Base-by-base conservation (phyloP, 1,140 invertebrate genomes). In the Dinoponera quadriceps region DNA sequence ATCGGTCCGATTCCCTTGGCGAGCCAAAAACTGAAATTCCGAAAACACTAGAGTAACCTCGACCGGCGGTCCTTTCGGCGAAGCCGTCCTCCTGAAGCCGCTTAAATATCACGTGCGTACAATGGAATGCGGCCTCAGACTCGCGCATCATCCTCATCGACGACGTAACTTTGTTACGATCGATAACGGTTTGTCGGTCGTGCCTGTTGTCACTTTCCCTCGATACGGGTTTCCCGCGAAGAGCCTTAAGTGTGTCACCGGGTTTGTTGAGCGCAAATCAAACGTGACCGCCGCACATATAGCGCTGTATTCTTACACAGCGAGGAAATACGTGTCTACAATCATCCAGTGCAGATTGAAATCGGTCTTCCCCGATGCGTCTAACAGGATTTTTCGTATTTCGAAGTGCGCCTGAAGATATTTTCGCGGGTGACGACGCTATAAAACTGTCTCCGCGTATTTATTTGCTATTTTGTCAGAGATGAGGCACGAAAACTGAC, bases 231-330 rank as follows among this genome's bases (percentile, higher is more conserved):
- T 85, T 77, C 82, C 77, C 84, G 81, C 38, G 77, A 81, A 33
- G 60, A 71, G 20, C 55, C 29, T 27, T 44, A 91, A 91, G 89
- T 91, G 85, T 91, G 90, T 91, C 90, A 91, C 66, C 89, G 81
- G 87, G 87, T 90, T 87, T 91, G 51, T 69, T 29, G 65, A 86
- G 85, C 72, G 82, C 88, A 78, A 86, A 90, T 87, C 85, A 87
- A 89, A 89, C 77, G 80, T 80, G 82, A 90, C 82, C 89, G 65
- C 68, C 51, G 68, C 69, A 44, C 49, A 7, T n/a, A 65, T 51
- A 77, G 73, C 60, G 54, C 60, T 49, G 29, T 44, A 48, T 29
- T 62, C 72, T 63, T 48, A 7, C 25, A 18, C 25, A 18, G 57
- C 3, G 54, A 22, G 33, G 5, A 59, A 20, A 3, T 48, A 74